Percentiles rank a stretch among this genome's conserved stretches.
phyloP scores from a whole-genome alignment of 2,797 vertebrate species.

The Podarcis siculus region DNA sequence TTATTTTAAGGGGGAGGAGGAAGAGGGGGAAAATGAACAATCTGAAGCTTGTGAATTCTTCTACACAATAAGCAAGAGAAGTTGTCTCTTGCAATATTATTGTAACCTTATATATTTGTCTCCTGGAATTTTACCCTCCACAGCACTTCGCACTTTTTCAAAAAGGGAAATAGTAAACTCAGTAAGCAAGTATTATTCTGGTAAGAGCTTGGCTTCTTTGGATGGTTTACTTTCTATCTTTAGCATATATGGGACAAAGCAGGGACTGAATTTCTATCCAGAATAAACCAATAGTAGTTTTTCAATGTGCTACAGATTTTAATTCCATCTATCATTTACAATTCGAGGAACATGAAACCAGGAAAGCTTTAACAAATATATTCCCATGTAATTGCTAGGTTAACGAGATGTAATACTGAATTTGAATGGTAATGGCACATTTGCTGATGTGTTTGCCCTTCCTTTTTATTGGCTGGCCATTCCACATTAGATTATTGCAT shows the following conservation, averaged over 20 bases:
- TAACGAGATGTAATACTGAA: slow-evolving; percentile 12
- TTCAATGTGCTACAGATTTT: slow-evolving; percentile 17
- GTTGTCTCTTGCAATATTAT: slow-evolving; percentile 14
- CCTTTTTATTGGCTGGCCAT: background rate
- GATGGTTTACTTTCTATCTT: slow-evolving; percentile 34
- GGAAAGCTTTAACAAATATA: slow-evolving; percentile 27
- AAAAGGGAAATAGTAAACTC: slow-evolving; percentile 38
- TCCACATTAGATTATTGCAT: background rate
- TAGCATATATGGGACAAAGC: slow-evolving; percentile 24
- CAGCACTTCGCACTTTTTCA: background rate
- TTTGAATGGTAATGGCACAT: slow-evolving; percentile 9
- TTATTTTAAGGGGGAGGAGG: background rate
- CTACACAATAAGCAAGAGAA: background rate
- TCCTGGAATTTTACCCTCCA: slow-evolving; percentile 11
- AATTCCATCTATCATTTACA: slow-evolving; percentile 5
- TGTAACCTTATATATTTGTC: background rate
- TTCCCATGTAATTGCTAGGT: slow-evolving; percentile 4
- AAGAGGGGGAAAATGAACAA: background rate
- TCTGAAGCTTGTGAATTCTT: background rate
- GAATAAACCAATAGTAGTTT: background rate
- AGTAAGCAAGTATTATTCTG: slow-evolving; percentile 31
- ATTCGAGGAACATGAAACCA: slow-evolving; percentile 11
- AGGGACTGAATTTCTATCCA: background rate
- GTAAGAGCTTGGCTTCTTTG: slow-evolving; percentile 25
- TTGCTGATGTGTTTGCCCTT: background rate